Base-by-base conservation (phyloP, 2,797 vertebrate genomes). In the Chromis chromis region DNA sequence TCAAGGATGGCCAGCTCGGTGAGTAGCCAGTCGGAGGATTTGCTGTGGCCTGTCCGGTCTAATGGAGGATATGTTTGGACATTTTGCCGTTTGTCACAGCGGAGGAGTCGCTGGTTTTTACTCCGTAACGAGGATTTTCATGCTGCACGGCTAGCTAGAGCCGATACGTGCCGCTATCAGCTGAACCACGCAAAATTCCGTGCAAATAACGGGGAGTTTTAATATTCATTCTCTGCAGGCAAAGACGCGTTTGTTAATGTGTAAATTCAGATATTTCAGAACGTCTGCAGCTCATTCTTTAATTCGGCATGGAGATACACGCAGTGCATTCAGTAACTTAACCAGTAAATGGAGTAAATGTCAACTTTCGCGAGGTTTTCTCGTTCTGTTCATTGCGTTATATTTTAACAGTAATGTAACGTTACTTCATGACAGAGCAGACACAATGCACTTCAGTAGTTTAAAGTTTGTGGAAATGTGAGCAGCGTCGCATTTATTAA, bases 1-100 rank as follows among this genome's bases (percentile, higher is more conserved):
- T 93, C 87, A 86, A 94, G 95, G 92, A 99, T 98, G 97, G 96
- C 96, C 95, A 94, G 89, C 93, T 96, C 95, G 96, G 97, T 97
- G 92, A 98, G 97, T 97, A 77, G n/a, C 8, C 70, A 0, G 1
- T 1, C 1, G 14, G 31, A 9, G 28, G 56, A 31, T 61, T 19
- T 44, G 60, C 24, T 58, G 9, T 36, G 33, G 28, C 73, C 63
- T 3, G 58, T 33, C 44, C 10, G 60, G 50, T 3, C 14, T 54
- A 17, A 36, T 56, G 39, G 74, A 72, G 16, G 50, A 27, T 19
- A 21, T 49, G 42, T 77, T 52, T 74, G 78, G 78, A 83, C 65
- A 57, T 86, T 60, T 52, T 58, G 76, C 74, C 36, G 78, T 76
- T 66, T 50, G 77, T 75, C 88, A 66, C 82, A 70, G 66, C 71